Evolutionary conservation across 1,140 invertebrate genomes (phyloP).

Genomic region (Tetramorium alpestre): DNA sequence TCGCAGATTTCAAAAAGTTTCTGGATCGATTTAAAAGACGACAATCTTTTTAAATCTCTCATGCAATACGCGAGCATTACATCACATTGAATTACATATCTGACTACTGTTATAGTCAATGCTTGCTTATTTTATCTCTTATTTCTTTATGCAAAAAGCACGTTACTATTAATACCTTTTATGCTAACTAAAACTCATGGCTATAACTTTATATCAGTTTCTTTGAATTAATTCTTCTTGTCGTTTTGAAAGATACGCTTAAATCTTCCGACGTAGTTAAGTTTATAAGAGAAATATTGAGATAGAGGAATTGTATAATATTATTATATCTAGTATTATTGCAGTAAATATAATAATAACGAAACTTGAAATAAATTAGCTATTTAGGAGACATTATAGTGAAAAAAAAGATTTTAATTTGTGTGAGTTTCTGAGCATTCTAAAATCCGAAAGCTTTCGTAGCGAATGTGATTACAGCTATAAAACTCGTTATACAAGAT

Average conservation of each 20-base stretch:
- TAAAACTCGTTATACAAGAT: background rate
- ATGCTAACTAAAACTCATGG: background rate
- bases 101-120: slow-evolving; percentile 8
- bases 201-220: slow-evolving; percentile 1
- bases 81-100: slow-evolving; percentile 62
- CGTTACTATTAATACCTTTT: background rate
- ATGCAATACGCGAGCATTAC: slow-evolving; percentile 56
- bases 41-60: slow-evolving; percentile 51
- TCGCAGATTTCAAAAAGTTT: slow-evolving; percentile 60
- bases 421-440: background rate
- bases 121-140: slow-evolving; percentile 47
- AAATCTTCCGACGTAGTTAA: background rate
- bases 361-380: background rate
- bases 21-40: slow-evolving; percentile 50
- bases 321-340: slow-evolving; percentile 1
- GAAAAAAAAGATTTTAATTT: background rate
- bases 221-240: background rate
- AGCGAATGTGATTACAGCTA: background rate
- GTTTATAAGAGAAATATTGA: background rate
- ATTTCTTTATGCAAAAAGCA: slow-evolving; percentile 4
- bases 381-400: background rate
- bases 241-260: background rate
- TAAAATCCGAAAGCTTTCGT: background rate
- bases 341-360: slow-evolving; percentile 1
- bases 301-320: background rate